Base-by-base conservation (phyloP, 92 coral and sea anemone species). In the Porites divaricata region DNA sequence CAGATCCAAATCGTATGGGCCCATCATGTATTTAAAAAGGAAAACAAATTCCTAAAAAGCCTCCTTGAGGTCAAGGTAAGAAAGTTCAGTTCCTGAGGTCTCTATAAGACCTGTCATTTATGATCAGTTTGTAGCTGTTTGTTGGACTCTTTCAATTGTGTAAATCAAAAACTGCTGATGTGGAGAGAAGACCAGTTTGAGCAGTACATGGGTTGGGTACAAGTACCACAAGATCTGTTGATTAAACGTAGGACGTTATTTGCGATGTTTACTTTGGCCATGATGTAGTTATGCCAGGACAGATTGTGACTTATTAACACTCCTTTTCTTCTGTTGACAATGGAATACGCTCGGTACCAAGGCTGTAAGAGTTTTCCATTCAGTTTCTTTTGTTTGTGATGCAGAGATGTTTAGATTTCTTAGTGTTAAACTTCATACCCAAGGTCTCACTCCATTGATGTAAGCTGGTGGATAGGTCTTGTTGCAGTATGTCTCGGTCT, bases 221-320 rank as follows among this genome's bases (percentile, higher is more conserved):
- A 59, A 63, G 70, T 62, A 54, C 88, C 58, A 13, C 83, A 75
- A 19, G 88, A 75, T 24, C 83, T 62, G 24, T 75, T 76, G 25
- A 76, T 84, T 15, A 84, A 80, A 25, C 75, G 50, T 49, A 84
- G 81, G 6, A 75, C 26, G 22, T 70, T 54, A 20, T 68, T 85
- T 54, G 88, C 88, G 20, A 71, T 67, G 78, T 76, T 85, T 66
- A 85, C 69, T 68, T 85, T 85, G 53, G 83, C 21, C 45, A 77
- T 53, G 49, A 69, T 51, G 57, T 85, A 77, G 16, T 76, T 63
- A 76, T 62, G 88, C 88, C 88, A 85, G 65, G 83, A 24, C 83
- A 85, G 76, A 7, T 85, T 85, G 59, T 85, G 72, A 25, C 89
- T 16, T 26, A 26, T 26, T 26, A 26, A 26, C 35, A 26, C 35